Base-by-base conservation (phyloP, 1,140 invertebrate genomes). In the Brachionus koreanus region DNA sequence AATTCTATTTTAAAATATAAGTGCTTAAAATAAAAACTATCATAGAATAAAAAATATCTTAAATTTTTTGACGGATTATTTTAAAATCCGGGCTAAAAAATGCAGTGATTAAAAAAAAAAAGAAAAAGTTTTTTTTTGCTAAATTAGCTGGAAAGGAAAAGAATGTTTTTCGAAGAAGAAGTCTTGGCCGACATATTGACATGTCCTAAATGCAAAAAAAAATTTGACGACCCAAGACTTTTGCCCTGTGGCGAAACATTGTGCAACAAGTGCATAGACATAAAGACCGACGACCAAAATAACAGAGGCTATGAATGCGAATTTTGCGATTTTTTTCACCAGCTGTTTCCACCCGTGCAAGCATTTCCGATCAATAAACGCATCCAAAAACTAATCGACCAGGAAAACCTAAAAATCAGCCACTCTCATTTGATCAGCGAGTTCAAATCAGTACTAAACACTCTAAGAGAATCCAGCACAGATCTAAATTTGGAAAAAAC, bases 81-180 rank as follows among this genome's bases (percentile, higher is more conserved):
- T n/a, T n/a, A n/a, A n/a, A n/a, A n/a, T n/a, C n/a, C n/a, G n/a
- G n/a, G n/a, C n/a, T n/a, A n/a, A n/a, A n/a, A n/a, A n/a, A n/a
- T n/a, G n/a, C n/a, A n/a, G n/a, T n/a, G n/a, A n/a, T n/a, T n/a
- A n/a, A n/a, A n/a, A n/a, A n/a, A n/a, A n/a, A n/a, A n/a, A n/a
- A 29, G 3, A 29, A 29, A 29, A 29, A 29, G 1, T 29, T 29
- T 29, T 3, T 29, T 29, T 1, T 29, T 29, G 29, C 3, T 29
- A 29, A 29, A 29, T 29, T 29, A 29, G 29, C 29, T 3, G 1
- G 3, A 29, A 3, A 29, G 29, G 29, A 23, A 57, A 19, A 65
- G 29, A n/a, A 65, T 65, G 63, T 65, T 65, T 65, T 65, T 65
- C 29, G 33, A 65, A 65, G 63, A 65, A 65, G 63, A 65, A 1